phyloP scores from a whole-genome alignment of 2,113 vertebrate genomes.

The Leiothrix lutea region DNA sequence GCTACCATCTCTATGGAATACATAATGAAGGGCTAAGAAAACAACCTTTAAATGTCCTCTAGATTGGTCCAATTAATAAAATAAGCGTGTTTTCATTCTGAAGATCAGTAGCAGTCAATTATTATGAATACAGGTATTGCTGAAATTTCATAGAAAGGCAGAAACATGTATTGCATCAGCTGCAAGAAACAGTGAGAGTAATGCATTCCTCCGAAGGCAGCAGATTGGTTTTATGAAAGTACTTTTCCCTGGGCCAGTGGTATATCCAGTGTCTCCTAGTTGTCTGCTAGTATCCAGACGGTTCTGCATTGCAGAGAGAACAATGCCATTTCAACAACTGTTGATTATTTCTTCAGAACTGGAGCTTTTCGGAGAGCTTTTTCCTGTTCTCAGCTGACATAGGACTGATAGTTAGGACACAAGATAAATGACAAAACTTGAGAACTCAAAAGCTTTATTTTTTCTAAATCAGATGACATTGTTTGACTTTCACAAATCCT shows the following conservation, averaged over 20 bases:
- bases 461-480: neutral
- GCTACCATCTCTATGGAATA: neutral
- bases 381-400: neutral
- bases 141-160: neutral
- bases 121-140: neutral
- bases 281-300: neutral
- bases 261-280: neutral
- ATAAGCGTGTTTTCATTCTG: neutral
- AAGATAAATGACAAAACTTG: neutral
- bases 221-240: neutral
- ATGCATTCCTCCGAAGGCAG: neutral
- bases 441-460: neutral
- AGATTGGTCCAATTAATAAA: neutral
- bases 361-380: neutral
- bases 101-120: neutral
- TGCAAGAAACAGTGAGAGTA: neutral
- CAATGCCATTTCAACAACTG: neutral
- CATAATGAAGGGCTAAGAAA: neutral
- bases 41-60: neutral
- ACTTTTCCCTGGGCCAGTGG: neutral
- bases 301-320: neutral
- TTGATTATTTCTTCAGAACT: neutral
- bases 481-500: neutral
- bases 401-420: neutral
- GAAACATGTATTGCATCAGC: neutral